Base-by-base conservation (phyloP, 1,140 invertebrate species). In the Apis dorsata region DNA sequence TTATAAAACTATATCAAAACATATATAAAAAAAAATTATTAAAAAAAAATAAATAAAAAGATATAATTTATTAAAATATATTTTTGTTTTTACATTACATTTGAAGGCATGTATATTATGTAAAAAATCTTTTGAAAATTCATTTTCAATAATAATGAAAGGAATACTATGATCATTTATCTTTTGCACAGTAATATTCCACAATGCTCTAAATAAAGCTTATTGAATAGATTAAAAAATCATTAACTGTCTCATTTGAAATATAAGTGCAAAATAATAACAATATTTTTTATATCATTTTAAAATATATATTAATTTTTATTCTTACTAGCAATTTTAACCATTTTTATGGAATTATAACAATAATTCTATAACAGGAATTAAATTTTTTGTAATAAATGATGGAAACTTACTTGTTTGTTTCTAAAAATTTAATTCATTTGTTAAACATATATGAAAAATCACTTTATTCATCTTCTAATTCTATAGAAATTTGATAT, bases 111-210 rank as follows among this genome's bases (percentile, higher is more conserved):
- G 88, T 0, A 89, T 92, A 78, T 91, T 94, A 59, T 91, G 90
- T 85, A 95, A 96, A 0, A 87, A 55, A 85, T 96, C 95, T 79
- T 94, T 95, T 68, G 91, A 91, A 13, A 96, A 89, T 88, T 94
- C 93, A 1, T 87, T 34, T 15, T 92, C 81, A 0, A 94, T 94
- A 7, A 94, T 91, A 62, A 92, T 84, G 5, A 91, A 87, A 1
- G 93, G 92, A 83, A 93, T 92, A 13, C 4, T 60, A 0, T 0
- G 34, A 51, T 17, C 1, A 13, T 62, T 34, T 13, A 57, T 53
- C 1, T 51, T 49, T 51, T 24, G 11, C 49, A 28, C n/a, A 24
- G 91, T 84, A 1, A 89, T 86, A 83, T 95, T 95, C 19, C 92
- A 91, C n/a, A 96, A 66, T 15, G 84, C 86, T 65, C 88, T 92